Conservation (phyloP, 1,140 invertebrate genomes). For the Chymomyza costata region DNA sequence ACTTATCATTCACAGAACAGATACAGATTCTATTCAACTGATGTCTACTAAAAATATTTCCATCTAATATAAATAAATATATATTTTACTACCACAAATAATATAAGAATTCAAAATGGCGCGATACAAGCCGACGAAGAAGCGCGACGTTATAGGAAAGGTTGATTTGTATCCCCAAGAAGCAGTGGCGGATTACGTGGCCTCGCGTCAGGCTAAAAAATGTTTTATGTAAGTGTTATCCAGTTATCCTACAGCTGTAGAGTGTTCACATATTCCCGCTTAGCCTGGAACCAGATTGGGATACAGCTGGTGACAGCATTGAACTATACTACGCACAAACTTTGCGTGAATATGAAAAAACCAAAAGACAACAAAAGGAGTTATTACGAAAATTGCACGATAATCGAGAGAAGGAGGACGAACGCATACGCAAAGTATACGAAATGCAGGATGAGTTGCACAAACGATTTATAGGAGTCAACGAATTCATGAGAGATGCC, state of each 20-base stretch:
- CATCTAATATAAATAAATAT: too few relatives aligned
- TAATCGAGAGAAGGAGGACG: slow-evolving; percentile 44
- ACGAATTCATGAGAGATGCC: slow-evolving; percentile 71
- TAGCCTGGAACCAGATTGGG: slow-evolving; percentile 54
- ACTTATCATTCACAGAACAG: too few relatives aligned
- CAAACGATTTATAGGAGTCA: slow-evolving; percentile 65
- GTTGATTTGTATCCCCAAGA: slow-evolving; percentile 66
- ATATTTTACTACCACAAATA: too few relatives aligned
- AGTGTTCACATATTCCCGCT: too few relatives aligned
- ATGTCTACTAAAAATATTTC: too few relatives aligned
- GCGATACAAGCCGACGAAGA: slow-evolving; percentile 64
- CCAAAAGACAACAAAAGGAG: slow-evolving; percentile 54
- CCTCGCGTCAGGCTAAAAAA: slow-evolving; percentile 58
- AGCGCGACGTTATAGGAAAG: slow-evolving; percentile 65
- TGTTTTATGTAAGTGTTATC: slow-evolving; percentile 71
- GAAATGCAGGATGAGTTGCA: slow-evolving; percentile 54
- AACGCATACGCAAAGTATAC: slow-evolving; percentile 56
- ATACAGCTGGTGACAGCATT: slow-evolving; percentile 60
- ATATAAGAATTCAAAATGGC: slow-evolving; percentile 69
- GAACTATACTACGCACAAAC: slow-evolving; percentile 61
- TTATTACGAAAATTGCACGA: slow-evolving; percentile 47
- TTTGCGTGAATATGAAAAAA: slow-evolving; percentile 54
- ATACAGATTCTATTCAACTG: too few relatives aligned
- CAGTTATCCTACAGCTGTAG: too few relatives aligned
- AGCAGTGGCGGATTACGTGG: slow-evolving; percentile 55